Evolutionary conservation across 2,797 vertebrate genomes (phyloP).

Genomic region (Dendrocincla tyrannina): DNA sequence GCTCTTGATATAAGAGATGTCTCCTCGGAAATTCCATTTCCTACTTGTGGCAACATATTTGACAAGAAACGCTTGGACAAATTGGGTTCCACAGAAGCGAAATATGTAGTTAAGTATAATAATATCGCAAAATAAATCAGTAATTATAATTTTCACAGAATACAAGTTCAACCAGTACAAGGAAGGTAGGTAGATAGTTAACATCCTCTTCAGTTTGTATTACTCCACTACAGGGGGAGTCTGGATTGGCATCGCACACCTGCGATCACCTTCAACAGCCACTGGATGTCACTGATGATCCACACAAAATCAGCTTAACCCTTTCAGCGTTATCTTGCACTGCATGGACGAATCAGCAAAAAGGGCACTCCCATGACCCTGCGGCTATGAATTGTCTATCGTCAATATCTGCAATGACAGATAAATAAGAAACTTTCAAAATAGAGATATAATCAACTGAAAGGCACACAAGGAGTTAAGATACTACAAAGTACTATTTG

Average conservation of each 20-base stretch:
- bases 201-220: not conserved
- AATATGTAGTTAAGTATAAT: not conserved
- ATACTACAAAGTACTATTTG: not conserved
- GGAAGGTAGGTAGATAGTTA: not conserved
- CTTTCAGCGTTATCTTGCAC: not conserved
- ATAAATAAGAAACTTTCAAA: not conserved
- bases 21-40: not conserved
- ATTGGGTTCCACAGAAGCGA: not conserved
- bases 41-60: not conserved
- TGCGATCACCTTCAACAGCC: slow-evolving; percentile 35
- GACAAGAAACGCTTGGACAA: not conserved
- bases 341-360: not conserved
- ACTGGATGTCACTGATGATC: slow-evolving; percentile 70
- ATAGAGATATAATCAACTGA: not conserved
- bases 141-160: not conserved
- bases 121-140: not conserved
- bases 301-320: slow-evolving; percentile 36
- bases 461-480: not conserved
- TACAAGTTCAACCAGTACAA: not conserved
- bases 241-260: not conserved
- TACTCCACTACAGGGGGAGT: not conserved
- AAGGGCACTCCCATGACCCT: not conserved
- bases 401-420: not conserved
- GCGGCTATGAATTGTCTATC: not conserved
- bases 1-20: not conserved